A percentile compares a stretch with the other conserved stretches of the same genome.
Evolutionary conservation across 2,797 vertebrate species (phyloP).

Genomic region (Otolemur crassicaudatus): DNA sequence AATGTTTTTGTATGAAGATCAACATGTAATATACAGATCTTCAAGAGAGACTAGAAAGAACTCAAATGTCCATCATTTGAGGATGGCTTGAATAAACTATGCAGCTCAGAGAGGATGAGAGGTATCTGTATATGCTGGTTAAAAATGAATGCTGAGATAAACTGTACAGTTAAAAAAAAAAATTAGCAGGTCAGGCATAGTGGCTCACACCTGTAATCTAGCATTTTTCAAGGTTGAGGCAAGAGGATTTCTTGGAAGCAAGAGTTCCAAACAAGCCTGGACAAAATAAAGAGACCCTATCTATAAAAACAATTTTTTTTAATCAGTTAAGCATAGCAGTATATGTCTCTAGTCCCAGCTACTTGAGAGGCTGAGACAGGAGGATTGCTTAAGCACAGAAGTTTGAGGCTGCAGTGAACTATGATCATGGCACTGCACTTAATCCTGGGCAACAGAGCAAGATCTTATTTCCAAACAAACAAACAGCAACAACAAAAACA

Average conservation of each 20-base stretch:
- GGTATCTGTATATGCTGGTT: neutral
- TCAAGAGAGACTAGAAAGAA: neutral
- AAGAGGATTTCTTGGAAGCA: neutral
- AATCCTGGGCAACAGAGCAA: neutral
- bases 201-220: neutral
- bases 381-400: neutral
- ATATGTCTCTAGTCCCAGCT: neutral
- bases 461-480: neutral
- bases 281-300: neutral
- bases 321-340: neutral
- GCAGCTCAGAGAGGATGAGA: neutral
- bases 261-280: neutral
- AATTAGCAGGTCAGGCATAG: neutral
- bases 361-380: neutral
- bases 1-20: neutral
- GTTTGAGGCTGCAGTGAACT: neutral
- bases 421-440: neutral
- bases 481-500: neutral
- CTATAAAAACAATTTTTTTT: neutral
- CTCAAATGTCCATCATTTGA: neutral
- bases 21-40: neutral
- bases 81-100: neutral
- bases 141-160: neutral
- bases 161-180: neutral
- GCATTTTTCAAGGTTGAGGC: neutral